Conservation (phyloP, 2,797 vertebrate species). For the Gambusia yucatana region DNA sequence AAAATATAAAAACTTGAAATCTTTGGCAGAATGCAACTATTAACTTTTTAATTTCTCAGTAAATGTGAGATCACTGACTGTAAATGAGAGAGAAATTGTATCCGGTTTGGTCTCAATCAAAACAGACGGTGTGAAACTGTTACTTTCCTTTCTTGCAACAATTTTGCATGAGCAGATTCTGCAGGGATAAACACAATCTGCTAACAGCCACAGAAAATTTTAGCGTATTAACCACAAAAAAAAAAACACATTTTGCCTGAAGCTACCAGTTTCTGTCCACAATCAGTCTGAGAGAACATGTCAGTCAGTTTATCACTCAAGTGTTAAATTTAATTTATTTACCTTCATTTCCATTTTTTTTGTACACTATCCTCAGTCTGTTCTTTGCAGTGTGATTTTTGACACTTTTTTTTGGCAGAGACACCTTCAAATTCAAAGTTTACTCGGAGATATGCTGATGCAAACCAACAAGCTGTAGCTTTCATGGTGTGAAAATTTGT, state of each 20-base stretch:
- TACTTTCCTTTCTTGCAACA: neutral
- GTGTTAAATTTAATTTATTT: slow-evolving; percentile 5
- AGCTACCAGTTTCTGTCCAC: neutral
- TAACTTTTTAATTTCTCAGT: neutral
- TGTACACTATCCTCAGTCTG: neutral
- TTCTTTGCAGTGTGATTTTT: slow-evolving; percentile 19
- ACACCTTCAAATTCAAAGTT: slow-evolving; percentile 6
- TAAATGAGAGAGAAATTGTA: neutral
- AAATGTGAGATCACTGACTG: neutral
- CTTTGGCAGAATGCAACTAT: neutral
- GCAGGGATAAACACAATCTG: neutral
- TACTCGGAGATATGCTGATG: slow-evolving; percentile 8
- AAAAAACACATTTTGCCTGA: neutral
- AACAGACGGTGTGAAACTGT: neutral
- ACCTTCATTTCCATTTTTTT: slow-evolving; percentile 17
- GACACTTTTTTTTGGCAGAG: slow-evolving; percentile 17
- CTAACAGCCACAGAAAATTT: neutral
- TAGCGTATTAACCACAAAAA: slow-evolving; percentile 2
- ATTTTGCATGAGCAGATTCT: neutral
- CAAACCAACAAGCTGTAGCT: slow-evolving; percentile 15
- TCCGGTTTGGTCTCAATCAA: neutral
- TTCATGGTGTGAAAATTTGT: slow-evolving; percentile 23
- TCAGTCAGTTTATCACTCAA: neutral
- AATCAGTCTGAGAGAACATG: slow-evolving; percentile 3
- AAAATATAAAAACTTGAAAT: neutral